These are phyloP conservation scores for Cataglyphis rosenhaueri DNA, from an alignment of 2,888 invertebrate genomes.

Conservation along the genomic window DNA sequence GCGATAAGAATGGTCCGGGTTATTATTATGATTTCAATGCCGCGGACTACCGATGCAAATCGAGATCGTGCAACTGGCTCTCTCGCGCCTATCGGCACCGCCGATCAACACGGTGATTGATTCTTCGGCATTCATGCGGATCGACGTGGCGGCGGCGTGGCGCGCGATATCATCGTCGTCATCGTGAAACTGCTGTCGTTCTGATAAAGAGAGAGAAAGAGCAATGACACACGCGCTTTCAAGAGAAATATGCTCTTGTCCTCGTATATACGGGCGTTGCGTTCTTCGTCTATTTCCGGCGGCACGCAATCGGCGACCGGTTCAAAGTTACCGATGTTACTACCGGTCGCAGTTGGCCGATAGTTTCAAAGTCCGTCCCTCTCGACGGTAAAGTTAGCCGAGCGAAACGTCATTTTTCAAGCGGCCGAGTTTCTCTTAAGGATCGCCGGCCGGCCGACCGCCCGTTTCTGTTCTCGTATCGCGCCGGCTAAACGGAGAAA, in stretches of 20 bases:
- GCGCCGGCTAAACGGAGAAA: slow-evolving; percentile 54
- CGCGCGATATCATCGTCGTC: slow-evolving; percentile 75
- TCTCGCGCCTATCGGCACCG: slow-evolving; percentile 62
- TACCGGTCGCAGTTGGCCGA: slow-evolving; percentile 42
- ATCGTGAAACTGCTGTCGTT: slow-evolving; percentile 61
- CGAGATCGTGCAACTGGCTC: slow-evolving; percentile 68
- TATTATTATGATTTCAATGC: slow-evolving; percentile 79
- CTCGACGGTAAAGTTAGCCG: slow-evolving; percentile 49
- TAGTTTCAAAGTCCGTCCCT: slow-evolving; percentile 36
- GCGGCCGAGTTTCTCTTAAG: slow-evolving; percentile 37
- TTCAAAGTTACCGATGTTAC: slow-evolving; percentile 65
- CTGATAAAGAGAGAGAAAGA: slow-evolving; percentile 45
- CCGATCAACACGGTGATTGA: slow-evolving; percentile 77
- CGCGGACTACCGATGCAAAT: slow-evolving; percentile 71
- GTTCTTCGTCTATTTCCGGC: slow-evolving; percentile 19
- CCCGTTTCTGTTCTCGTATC: slow-evolving; percentile 46
- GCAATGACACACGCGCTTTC: background rate
- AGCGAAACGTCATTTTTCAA: slow-evolving; percentile 72
- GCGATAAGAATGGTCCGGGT: slow-evolving; percentile 69
- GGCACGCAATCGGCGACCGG: slow-evolving; percentile 57
- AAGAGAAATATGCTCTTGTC: slow-evolving; percentile 7
- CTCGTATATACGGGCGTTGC: background rate
- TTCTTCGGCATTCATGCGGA: slow-evolving; percentile 76
- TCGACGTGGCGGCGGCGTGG: slow-evolving; percentile 59
- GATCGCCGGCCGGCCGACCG: slow-evolving; percentile 19